Conservation (phyloP, 2,797 vertebrate genomes). For the Alectoris magna region DNA sequence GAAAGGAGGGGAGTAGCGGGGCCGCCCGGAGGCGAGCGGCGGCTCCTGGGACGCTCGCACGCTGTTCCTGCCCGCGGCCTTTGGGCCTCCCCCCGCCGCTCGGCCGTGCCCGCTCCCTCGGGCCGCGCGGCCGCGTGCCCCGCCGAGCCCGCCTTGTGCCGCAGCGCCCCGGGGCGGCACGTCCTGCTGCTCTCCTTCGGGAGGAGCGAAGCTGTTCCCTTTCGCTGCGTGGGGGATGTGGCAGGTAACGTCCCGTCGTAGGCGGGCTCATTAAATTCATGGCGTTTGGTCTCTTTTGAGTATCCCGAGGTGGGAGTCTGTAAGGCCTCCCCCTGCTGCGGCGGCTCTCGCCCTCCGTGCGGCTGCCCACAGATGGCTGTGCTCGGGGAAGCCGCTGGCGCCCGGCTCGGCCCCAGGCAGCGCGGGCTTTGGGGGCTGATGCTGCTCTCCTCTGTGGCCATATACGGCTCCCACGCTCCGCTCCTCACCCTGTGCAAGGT, state of each 20-base stretch:
- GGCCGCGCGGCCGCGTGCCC: too few relatives aligned
- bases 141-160: too few relatives aligned
- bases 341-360: background rate
- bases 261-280: conserved; percentile 41
- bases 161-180: background rate
- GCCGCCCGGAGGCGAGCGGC: too few relatives aligned
- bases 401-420: background rate
- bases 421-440: conserved; percentile 84
- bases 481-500: conserved; percentile 89
- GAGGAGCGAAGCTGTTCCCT: background rate
- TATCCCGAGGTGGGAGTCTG: background rate
- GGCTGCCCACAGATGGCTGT: background rate
- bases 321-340: background rate
- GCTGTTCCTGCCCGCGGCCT: too few relatives aligned
- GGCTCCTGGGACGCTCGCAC: too few relatives aligned
- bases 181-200: background rate
- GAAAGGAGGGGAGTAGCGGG: conserved; percentile 85
- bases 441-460: conserved; percentile 85
- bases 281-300: background rate
- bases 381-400: background rate
- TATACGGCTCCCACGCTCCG: conserved; percentile 93
- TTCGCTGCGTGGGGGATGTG: background rate
- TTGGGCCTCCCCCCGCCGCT: too few relatives aligned
- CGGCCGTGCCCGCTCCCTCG: too few relatives aligned
- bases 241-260: background rate